phyloP scores from a whole-genome alignment of 2,113 vertebrate genomes.

The Notothenia rossii region DNA sequence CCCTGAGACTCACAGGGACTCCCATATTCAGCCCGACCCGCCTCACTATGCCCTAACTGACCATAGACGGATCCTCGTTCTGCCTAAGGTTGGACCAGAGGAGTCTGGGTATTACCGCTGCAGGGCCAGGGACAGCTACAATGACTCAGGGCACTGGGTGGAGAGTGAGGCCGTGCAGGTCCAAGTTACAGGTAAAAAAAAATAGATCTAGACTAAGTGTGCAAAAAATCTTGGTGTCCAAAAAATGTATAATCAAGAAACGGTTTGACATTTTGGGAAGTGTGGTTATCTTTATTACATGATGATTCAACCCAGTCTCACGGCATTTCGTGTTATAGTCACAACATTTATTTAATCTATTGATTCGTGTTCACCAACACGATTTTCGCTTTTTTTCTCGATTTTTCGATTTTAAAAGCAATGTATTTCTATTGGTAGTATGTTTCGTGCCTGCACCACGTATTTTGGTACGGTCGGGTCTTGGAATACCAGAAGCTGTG shows the following conservation, averaged over 20 bases:
- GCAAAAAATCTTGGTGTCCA: background rate
- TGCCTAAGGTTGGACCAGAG: conserved; percentile 50
- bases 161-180: conserved; percentile 73
- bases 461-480: too few species aligned
- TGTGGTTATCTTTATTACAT: background rate
- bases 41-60: conserved; percentile 20
- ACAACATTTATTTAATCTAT: too few species aligned
- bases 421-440: too few species aligned
- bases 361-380: too few species aligned
- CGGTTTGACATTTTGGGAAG: background rate
- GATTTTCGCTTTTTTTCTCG: too few species aligned
- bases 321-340: too few species aligned
- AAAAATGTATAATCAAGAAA: background rate
- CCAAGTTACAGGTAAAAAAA: conserved; percentile 69
- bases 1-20: conserved; percentile 12
- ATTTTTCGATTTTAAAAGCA: too few species aligned
- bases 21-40: background rate
- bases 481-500: too few species aligned
- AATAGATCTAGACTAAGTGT: conserved; percentile 1
- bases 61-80: conserved; percentile 62
- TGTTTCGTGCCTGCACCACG: too few species aligned
- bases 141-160: conserved; percentile 75
- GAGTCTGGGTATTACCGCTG: conserved; percentile 79
- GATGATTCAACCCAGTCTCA: too few species aligned
- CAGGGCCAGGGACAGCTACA: conserved; percentile 78